These are phyloP conservation scores for Dynastes grantii DNA, from an alignment of 2,888 invertebrate genomes.

Conservation along the genomic window DNA sequence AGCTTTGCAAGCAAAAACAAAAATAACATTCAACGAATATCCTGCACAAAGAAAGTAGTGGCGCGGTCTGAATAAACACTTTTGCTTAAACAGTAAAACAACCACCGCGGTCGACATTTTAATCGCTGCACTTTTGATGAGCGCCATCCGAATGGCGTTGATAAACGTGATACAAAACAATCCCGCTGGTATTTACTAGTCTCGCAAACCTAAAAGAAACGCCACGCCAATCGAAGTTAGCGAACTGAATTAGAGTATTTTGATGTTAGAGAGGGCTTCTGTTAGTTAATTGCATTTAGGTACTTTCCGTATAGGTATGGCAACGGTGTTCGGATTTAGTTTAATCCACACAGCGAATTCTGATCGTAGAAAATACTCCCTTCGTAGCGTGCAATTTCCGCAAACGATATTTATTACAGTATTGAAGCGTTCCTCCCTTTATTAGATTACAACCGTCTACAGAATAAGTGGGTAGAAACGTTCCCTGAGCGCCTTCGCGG, in stretches of 20 bases:
- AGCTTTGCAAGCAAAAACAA: too few species aligned
- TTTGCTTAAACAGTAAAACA: too few species aligned
- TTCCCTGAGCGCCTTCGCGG: background rate
- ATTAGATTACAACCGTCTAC: slow-evolving; percentile 14
- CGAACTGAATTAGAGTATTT: slow-evolving; percentile 11
- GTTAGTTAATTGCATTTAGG: slow-evolving; percentile 3
- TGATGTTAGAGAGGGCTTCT: background rate
- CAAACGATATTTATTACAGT: slow-evolving; percentile 15
- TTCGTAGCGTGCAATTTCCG: slow-evolving; percentile 21
- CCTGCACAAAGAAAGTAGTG: too few species aligned
- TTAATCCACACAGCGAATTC: slow-evolving; percentile 5
- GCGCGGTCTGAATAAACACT: too few species aligned
- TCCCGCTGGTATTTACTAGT: background rate
- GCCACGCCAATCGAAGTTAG: background rate
- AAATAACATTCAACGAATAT: too few species aligned
- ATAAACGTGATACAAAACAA: background rate
- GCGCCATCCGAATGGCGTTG: background rate
- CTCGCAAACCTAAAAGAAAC: background rate
- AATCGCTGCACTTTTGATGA: too few species aligned
- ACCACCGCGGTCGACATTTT: too few species aligned
- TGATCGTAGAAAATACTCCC: background rate
- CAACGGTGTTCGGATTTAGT: background rate
- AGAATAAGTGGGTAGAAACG: background rate
- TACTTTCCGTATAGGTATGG: background rate
- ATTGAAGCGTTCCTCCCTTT: slow-evolving; percentile 7